phyloP scores from a whole-genome alignment of 2,888 invertebrate species.

The Escarpia spicata region DNA sequence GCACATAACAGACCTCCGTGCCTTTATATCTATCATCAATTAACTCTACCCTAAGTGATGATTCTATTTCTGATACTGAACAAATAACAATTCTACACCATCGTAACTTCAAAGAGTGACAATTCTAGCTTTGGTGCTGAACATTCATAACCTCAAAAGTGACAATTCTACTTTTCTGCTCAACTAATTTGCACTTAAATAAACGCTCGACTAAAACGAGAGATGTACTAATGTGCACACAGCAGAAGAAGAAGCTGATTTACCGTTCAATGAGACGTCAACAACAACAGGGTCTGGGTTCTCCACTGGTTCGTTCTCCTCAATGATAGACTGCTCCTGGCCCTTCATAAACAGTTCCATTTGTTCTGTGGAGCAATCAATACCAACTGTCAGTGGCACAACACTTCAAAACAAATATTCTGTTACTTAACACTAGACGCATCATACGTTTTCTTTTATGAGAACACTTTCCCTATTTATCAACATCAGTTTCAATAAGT shows the following conservation, averaged over 20 bases:
- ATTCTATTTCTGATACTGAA: too few relatives aligned
- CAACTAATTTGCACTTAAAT: not conserved
- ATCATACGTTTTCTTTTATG: too few relatives aligned
- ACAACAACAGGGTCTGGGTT: conserved; percentile 40
- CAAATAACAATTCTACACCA: not conserved
- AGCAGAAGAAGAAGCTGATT: not conserved
- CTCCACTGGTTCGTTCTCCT: conserved; percentile 60
- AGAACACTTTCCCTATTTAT: too few relatives aligned
- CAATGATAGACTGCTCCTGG: conserved; percentile 50
- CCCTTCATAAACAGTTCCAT: conserved; percentile 64
- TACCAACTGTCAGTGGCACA: too few relatives aligned
- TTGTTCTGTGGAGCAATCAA: conserved; percentile 53
- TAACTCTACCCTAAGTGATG: too few relatives aligned
- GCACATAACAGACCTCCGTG: not conserved
- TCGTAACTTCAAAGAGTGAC: too few relatives aligned
- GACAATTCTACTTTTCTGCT: not conserved
- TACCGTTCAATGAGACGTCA: conserved; percentile 13
- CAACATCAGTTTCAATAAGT: too few relatives aligned
- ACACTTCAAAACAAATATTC: too few relatives aligned
- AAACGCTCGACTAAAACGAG: not conserved
- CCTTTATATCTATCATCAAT: too few relatives aligned
- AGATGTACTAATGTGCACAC: not conserved
- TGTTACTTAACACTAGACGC: too few relatives aligned
- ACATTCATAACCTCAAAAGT: not conserved
- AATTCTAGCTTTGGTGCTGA: too few relatives aligned